These are phyloP conservation scores for Poecilia latipinna DNA, from an alignment of 2,113 vertebrate species.

Conservation along the genomic window DNA sequence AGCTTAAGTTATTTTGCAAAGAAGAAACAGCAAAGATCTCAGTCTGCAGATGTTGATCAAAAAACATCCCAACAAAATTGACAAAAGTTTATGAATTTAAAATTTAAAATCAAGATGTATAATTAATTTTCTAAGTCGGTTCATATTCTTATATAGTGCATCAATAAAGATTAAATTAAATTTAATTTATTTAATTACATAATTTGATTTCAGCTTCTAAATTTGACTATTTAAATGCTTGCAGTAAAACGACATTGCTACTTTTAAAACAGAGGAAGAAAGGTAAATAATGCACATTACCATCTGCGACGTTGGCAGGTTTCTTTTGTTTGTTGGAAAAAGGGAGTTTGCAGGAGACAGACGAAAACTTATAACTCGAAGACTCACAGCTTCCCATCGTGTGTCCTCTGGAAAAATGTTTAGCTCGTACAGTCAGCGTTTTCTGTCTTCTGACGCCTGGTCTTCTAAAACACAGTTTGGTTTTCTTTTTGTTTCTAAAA, in stretches of 20 bases:
- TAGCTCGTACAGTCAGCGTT: not conserved
- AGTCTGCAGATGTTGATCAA: no score
- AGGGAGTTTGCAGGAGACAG: slow-evolving; percentile 7
- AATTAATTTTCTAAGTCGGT: no score
- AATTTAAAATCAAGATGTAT: not conserved
- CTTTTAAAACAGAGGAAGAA: not conserved
- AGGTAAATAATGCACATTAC: slow-evolving; percentile 47
- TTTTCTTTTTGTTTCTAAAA: slow-evolving; percentile 7
- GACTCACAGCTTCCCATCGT: slow-evolving; percentile 73
- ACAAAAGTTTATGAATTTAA: not conserved
- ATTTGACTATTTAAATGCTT: not conserved
- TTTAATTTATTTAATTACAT: not conserved
- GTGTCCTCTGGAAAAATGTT: not conserved
- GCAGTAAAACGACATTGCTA: not conserved
- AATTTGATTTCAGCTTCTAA: not conserved
- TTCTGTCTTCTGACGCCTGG: not conserved
- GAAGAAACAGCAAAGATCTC: not conserved
- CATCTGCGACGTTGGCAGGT: slow-evolving; percentile 15
- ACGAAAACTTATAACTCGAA: slow-evolving; percentile 6
- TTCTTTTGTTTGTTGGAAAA: slow-evolving; percentile 30
- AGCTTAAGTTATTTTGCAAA: not conserved
- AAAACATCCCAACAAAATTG: not conserved
- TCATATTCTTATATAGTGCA: not conserved
- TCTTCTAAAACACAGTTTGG: not conserved
- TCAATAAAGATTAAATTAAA: not conserved